phyloP scores from a whole-genome alignment of 2,113 vertebrate species.

The Orientallactaga bullata region DNA sequence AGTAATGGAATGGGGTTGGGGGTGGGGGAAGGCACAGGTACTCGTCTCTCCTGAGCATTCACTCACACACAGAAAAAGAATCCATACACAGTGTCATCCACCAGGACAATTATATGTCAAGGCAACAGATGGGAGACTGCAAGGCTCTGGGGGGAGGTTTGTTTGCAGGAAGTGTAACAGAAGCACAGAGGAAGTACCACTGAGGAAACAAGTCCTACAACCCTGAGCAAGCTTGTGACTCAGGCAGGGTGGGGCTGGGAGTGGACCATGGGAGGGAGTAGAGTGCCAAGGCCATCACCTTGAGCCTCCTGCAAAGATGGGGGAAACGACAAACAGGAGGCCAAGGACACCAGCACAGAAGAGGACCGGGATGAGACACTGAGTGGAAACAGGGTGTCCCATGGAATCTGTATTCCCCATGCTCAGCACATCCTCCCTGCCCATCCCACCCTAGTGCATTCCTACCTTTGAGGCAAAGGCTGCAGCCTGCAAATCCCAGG shows the following conservation, averaged over 20 bases:
- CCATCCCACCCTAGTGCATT: neutral
- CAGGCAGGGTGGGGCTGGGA: neutral
- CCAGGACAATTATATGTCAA: too few species aligned
- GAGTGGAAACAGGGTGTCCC: neutral
- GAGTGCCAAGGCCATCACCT: neutral
- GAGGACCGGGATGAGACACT: rapidly evolving
- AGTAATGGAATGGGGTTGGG: too few species aligned
- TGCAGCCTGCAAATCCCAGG: neutral
- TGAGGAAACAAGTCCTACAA: too few species aligned
- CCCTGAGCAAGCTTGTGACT: neutral
- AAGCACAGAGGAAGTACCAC: too few species aligned
- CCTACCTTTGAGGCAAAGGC: neutral
- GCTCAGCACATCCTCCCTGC: neutral
- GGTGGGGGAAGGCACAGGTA: too few species aligned
- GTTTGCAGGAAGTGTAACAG: too few species aligned
- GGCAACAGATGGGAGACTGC: too few species aligned
- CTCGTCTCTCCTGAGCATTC: too few species aligned
- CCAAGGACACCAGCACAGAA: neutral
- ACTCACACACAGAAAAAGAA: too few species aligned
- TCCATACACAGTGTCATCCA: too few species aligned
- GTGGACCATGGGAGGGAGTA: neutral
- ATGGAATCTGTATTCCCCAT: neutral
- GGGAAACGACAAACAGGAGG: neutral
- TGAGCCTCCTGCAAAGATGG: neutral
- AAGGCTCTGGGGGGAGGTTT: too few species aligned